Evolutionary conservation across 2,113 vertebrate genomes (phyloP).

Genomic region (Carassius auratus): DNA sequence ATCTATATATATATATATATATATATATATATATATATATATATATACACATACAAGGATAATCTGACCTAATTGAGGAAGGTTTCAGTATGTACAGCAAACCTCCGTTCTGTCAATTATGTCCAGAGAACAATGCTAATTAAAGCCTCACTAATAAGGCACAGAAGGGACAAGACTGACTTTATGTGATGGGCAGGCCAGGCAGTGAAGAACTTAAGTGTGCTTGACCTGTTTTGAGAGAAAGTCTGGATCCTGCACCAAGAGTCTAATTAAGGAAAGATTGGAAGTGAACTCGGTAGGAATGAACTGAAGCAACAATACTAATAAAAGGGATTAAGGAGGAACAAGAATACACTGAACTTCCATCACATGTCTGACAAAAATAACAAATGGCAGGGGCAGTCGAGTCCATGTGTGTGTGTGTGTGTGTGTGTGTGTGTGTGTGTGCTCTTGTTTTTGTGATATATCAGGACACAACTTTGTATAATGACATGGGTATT

Average conservation of each 20-base stretch:
- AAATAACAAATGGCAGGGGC: conserved; percentile 24
- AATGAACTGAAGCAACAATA: conserved; percentile 47
- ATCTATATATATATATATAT: no score
- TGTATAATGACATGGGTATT: no score
- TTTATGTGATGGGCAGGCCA: conserved; percentile 57
- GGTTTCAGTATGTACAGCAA: conserved; percentile 34
- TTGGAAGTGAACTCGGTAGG: conserved; percentile 55
- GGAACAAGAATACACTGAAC: conserved; percentile 30
- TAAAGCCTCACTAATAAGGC: conserved; percentile 64
- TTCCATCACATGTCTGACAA: conserved; percentile 61
- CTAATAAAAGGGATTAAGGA: conserved; percentile 32
- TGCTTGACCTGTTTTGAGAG: conserved; percentile 57
- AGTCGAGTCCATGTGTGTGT: neutral
- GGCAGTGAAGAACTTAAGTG: conserved; percentile 65
- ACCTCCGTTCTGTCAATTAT: conserved; percentile 50
- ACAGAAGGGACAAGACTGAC: conserved; percentile 57
- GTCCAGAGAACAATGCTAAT: conserved; percentile 48
- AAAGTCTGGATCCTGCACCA: conserved; percentile 64
- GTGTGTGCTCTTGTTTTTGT: no score
- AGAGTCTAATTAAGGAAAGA: conserved; percentile 78
- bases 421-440: neutral
- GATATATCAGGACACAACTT: no score
- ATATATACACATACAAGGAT: neutral
- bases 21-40: no score
- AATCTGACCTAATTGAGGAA: conserved; percentile 7